A percentile compares a stretch with the other conserved stretches of the same genome.
Conservation (phyloP, 2,113 vertebrate species). For the Silurus meridionalis region DNA sequence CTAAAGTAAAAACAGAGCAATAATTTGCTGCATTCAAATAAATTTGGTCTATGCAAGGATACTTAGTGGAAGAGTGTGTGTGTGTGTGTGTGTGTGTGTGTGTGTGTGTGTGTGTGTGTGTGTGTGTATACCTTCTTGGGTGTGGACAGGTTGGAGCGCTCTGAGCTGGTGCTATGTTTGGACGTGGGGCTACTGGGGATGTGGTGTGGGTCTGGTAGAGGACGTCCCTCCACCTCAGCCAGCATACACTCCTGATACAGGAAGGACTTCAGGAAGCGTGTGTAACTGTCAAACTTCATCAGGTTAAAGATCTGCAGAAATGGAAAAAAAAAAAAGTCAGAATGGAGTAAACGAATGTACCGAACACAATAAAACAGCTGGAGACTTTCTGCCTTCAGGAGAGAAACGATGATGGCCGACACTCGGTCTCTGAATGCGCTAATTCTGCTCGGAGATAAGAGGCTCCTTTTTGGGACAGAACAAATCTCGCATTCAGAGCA, state of each 20-base stretch:
- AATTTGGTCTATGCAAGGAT: background rate
- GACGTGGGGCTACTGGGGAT: slow-evolving; percentile 92
- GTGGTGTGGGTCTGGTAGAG: slow-evolving; percentile 86
- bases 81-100: too few species aligned
- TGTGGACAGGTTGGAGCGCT: slow-evolving; percentile 85
- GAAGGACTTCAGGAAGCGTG: slow-evolving; percentile 92
- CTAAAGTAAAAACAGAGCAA: background rate
- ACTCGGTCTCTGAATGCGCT: background rate
- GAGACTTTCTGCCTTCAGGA: background rate
- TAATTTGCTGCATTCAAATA: background rate
- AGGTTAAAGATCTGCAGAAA: slow-evolving; percentile 91
- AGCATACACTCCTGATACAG: slow-evolving; percentile 93
- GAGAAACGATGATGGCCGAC: background rate
- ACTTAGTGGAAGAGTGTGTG: background rate
- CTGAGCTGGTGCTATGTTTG: slow-evolving; percentile 88
- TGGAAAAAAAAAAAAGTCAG: background rate
- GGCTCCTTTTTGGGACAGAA: background rate
- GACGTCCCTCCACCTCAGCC: slow-evolving; percentile 88
- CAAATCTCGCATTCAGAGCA: slow-evolving; percentile 38
- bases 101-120: background rate
- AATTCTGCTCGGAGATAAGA: slow-evolving; percentile 7
- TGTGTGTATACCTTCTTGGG: slow-evolving; percentile 83
- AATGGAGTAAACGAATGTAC: background rate
- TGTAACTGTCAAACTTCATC: slow-evolving; percentile 99
- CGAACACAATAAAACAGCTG: background rate